Evolutionary conservation across 2,797 vertebrate species (phyloP).

Genomic region (Alcedo quadribrachys): DNA sequence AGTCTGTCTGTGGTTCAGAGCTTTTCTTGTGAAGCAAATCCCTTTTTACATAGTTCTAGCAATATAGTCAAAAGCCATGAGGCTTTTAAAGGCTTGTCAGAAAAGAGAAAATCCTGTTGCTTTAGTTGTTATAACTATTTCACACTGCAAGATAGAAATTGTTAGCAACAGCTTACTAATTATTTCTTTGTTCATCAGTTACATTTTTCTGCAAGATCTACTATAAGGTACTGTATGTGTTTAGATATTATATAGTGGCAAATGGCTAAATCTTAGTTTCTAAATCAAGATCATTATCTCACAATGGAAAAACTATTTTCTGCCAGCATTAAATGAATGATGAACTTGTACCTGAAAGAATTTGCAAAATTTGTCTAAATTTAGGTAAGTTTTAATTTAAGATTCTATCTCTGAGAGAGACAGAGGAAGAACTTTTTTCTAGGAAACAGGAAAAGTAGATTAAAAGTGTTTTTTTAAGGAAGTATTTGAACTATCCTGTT

Average conservation of each 20-base stretch:
- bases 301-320: neutral
- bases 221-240: neutral
- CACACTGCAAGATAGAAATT: neutral
- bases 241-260: neutral
- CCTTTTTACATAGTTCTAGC: neutral
- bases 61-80: neutral
- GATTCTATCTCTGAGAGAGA: neutral
- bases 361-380: neutral
- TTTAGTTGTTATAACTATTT: neutral
- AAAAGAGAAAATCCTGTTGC: neutral
- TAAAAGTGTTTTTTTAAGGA: neutral
- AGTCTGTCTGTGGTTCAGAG: neutral
- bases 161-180: neutral
- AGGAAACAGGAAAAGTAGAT: neutral
- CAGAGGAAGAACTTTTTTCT: neutral
- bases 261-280: neutral
- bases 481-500: neutral
- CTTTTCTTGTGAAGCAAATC: neutral
- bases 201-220: neutral
- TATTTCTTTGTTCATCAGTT: neutral
- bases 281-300: neutral
- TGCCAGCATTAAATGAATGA: neutral
- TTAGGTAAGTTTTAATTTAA: neutral
- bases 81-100: neutral
- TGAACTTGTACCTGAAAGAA: neutral